Evolutionary conservation across 2,797 vertebrate genomes (phyloP).

Genomic region (Spinibarbus caldwelli): DNA sequence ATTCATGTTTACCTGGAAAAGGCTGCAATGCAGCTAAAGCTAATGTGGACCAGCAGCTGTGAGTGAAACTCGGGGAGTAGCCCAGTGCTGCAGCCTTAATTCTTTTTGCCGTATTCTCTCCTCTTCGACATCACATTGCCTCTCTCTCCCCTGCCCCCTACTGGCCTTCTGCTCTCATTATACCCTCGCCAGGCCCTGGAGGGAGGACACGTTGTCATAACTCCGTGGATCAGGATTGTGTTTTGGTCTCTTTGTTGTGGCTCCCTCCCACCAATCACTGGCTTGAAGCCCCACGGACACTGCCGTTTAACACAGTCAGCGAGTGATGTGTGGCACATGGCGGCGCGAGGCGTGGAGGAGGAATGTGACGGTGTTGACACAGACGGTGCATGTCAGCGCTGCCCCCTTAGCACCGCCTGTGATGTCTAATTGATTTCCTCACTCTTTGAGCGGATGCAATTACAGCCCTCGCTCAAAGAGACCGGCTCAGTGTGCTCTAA

Average conservation of each 20-base stretch:
- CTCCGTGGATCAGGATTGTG: slow-evolving; percentile 4
- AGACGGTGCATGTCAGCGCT: slow-evolving; percentile 9
- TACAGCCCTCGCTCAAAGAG: slow-evolving; percentile 39
- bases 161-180: slow-evolving; percentile 21
- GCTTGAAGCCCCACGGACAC: background rate
- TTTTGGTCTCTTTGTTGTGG: slow-evolving; percentile 31
- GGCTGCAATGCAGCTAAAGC: slow-evolving; percentile 52
- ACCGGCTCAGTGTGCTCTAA: slow-evolving; percentile 18
- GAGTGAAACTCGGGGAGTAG: slow-evolving; percentile 37
- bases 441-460: slow-evolving; percentile 43
- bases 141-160: slow-evolving; percentile 34
- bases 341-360: background rate
- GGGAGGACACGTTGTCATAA: slow-evolving; percentile 31
- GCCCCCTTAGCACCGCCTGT: slow-evolving; percentile 36
- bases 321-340: slow-evolving; percentile 15
- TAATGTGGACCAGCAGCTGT: slow-evolving; percentile 41
- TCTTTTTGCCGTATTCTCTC: slow-evolving; percentile 57
- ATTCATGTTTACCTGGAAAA: slow-evolving; percentile 42
- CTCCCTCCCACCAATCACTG: slow-evolving; percentile 36
- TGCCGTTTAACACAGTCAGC: slow-evolving; percentile 27
- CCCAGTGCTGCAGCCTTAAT: slow-evolving; percentile 38
- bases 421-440: slow-evolving; percentile 54
- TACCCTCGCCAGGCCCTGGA: background rate
- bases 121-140: background rate
- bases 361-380: slow-evolving; percentile 26